Evolutionary conservation across 2,113 vertebrate genomes (phyloP).

Genomic region (Triplophysa tibetana): DNA sequence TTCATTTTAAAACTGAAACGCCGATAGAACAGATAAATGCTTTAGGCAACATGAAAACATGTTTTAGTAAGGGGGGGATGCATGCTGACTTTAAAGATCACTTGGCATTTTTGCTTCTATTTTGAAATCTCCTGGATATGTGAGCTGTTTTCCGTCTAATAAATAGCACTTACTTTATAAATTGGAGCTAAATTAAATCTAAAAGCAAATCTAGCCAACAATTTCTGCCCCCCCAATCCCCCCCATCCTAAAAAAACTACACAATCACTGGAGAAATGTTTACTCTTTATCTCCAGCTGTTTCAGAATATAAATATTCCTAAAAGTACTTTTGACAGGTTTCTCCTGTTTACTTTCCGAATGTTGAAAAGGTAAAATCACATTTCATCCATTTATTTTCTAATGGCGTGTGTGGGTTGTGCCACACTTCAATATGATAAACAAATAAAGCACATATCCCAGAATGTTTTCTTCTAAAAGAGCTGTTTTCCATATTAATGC

Average conservation of each 20-base stretch:
- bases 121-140: not conserved
- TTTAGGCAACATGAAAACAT: not conserved
- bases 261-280: no score
- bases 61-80: no score
- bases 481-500: constrained; percentile 15
- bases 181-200: no score
- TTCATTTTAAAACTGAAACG: no score
- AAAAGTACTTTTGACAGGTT: not conserved
- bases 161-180: not conserved
- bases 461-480: constrained; percentile 23
- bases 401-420: constrained; percentile 8
- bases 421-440: constrained; percentile 17
- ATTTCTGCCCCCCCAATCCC: no score
- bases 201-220: no score
- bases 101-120: not conserved
- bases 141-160: not conserved
- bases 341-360: not conserved
- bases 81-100: no score
- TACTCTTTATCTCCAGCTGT: not conserved
- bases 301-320: not conserved
- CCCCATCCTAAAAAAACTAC: no score
- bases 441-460: constrained; percentile 15
- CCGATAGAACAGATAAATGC: not conserved
- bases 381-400: constrained; percentile 29
- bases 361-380: not conserved